A percentile compares a stretch with the other conserved stretches of the same genome.
Conservation (phyloP, 2,113 vertebrate species). For the Smithornis capensis region DNA sequence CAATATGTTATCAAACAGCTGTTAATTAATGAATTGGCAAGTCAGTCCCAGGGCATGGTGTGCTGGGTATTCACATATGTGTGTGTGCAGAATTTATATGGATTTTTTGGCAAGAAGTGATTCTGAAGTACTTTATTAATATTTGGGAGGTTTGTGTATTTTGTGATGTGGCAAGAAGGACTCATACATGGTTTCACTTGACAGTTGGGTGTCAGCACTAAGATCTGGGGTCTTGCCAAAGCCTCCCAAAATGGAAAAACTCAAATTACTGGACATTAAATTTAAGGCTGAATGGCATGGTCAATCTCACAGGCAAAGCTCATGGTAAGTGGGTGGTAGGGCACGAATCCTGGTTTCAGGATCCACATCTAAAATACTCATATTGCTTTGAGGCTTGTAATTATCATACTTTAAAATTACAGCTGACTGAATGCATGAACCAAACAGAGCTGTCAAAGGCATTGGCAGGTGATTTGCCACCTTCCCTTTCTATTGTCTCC, state of each 20-base stretch:
- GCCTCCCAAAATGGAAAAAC: not conserved
- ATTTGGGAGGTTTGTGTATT: not conserved
- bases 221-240: not conserved
- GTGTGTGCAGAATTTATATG: not conserved
- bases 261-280: not conserved
- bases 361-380: not conserved
- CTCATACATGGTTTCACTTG: not conserved
- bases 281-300: not conserved
- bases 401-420: not conserved
- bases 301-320: not conserved
- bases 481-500: not conserved
- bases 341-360: not conserved
- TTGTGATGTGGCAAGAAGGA: not conserved
- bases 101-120: not conserved
- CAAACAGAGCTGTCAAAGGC: not conserved
- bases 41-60: accelerated
- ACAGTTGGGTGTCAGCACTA: not conserved
- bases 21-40: not conserved
- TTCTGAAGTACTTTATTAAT: not conserved
- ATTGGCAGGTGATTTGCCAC: not conserved
- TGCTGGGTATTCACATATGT: accelerated
- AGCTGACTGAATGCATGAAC: not conserved
- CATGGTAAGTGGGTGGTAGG: not conserved
- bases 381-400: not conserved
- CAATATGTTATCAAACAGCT: not conserved